These are phyloP conservation scores for Drosophila demipolita DNA, from an alignment of 2,888 invertebrate species.

Conservation along the genomic window DNA sequence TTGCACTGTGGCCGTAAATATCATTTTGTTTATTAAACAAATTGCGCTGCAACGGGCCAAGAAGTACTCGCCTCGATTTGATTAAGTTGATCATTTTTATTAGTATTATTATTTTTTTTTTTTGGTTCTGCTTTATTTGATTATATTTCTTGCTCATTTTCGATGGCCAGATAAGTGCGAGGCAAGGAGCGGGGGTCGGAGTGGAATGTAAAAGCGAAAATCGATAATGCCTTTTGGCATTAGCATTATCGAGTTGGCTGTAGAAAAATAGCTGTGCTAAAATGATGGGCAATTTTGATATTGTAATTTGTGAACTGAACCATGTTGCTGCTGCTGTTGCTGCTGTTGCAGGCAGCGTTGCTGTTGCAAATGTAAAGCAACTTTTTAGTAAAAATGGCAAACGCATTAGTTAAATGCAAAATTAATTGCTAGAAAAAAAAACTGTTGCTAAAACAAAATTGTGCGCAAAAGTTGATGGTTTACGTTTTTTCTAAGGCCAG, in stretches of 20 bases:
- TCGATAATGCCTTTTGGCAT: slow-evolving; percentile 68
- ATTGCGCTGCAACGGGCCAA: slow-evolving; percentile 57
- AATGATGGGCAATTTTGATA: slow-evolving; percentile 67
- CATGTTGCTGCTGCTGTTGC: slow-evolving; percentile 19
- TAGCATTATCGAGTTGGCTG: slow-evolving; percentile 33
- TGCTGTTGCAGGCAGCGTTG: slow-evolving; percentile 4
- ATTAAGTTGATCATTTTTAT: slow-evolving; percentile 56
- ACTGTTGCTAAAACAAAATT: slow-evolving; percentile 30
- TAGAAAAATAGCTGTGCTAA: slow-evolving; percentile 17
- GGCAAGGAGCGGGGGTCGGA: background rate
- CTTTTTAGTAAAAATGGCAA: slow-evolving; percentile 45
- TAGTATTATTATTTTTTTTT: background rate
- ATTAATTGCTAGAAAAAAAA: slow-evolving; percentile 59
- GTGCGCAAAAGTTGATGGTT: slow-evolving; percentile 40
- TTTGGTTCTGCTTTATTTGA: slow-evolving; percentile 1
- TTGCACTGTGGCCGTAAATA: slow-evolving; percentile 33
- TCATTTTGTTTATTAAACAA: slow-evolving; percentile 58
- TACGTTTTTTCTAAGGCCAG: slow-evolving; percentile 45
- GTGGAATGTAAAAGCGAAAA: slow-evolving; percentile 55
- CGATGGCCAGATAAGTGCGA: slow-evolving; percentile 33
- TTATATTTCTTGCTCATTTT: slow-evolving; percentile 13
- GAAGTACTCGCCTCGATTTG: slow-evolving; percentile 47
- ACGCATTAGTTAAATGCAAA: slow-evolving; percentile 75
- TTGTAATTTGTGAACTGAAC: slow-evolving; percentile 59
- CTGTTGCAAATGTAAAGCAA: slow-evolving; percentile 40